Evolutionary conservation across 2,113 vertebrate species (phyloP), one percentile per base, ranked within the genome.

Genomic region (Paratilapia polleni): DNA sequence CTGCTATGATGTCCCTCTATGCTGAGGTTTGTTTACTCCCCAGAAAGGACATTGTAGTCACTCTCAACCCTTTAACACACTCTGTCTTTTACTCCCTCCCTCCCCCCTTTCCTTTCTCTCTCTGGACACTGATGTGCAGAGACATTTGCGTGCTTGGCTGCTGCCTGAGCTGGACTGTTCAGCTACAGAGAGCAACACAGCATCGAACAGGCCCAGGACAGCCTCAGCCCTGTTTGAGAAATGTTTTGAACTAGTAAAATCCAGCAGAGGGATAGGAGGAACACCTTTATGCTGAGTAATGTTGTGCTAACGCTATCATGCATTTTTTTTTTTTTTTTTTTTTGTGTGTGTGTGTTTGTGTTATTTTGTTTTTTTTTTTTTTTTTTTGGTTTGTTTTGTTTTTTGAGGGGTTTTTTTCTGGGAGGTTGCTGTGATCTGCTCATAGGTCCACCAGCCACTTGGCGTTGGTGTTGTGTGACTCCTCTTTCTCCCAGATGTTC

Each of bases 81-180:
- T 66, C 43, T 36, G 38, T 52, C 73, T 34, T 41, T 57, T 68
- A 57, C 62, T 70, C 73, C 20, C 63, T 66, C 70, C 62, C 26
- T 81, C 52, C 59, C 31, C 54, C 60, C 0, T 34, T 43, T 9
- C 8, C 77, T 38, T 43, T 10, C 47, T 80, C 88, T 83, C 76
- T 28, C 2, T 9, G 61, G 79, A 94, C 19, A 17, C 75, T 94
- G 91, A 94, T 91, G 82, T 78, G 80, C 61, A 66, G 86, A 81
- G 93, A 94, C 81, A 10, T 87, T 87, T 94, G 93, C 90, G 80
- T 94, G 91, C 86, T 83, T 84, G 82, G 84, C 90, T 89, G 84
- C 90, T 82, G 88, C 86, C 62, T 83, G 86, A 79, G 84, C 74
- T 80, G 78, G 82, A 80, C 83, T 54, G 87, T 66, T 80, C 11